Conservation (phyloP, 2,113 vertebrate species). For the Sander lucioperca region DNA sequence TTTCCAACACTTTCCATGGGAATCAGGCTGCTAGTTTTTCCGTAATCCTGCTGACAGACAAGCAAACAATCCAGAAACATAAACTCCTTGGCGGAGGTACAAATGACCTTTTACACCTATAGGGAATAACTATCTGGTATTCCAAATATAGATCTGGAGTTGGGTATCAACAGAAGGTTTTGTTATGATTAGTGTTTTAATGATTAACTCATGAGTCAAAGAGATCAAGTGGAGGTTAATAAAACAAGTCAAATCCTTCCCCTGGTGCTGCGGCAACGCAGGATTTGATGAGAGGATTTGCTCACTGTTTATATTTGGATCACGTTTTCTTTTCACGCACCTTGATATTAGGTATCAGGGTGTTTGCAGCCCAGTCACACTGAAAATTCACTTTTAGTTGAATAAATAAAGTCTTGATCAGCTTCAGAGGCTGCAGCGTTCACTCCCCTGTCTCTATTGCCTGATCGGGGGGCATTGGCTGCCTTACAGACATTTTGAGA, state of each 20-base stretch:
- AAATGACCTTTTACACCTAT: too few relatives aligned
- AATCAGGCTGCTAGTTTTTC: too few relatives aligned
- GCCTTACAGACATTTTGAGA: constrained; percentile 33
- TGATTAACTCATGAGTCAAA: constrained; percentile 27
- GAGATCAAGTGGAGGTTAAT: constrained; percentile 53
- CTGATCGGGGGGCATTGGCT: constrained; percentile 38
- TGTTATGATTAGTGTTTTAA: constrained; percentile 14
- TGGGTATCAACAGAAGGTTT: background rate
- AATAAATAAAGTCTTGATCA: constrained; percentile 66
- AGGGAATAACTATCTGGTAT: background rate
- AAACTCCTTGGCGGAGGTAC: too few relatives aligned
- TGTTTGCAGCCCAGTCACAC: constrained; percentile 60
- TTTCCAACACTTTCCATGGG: too few relatives aligned
- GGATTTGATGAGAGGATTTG: constrained; percentile 53
- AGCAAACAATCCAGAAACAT: too few relatives aligned
- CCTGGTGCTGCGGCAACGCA: background rate
- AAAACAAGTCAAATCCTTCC: constrained; percentile 42
- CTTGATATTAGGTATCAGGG: constrained; percentile 51
- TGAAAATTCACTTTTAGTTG: constrained; percentile 65
- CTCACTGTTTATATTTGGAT: constrained; percentile 50
- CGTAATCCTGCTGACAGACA: too few relatives aligned
- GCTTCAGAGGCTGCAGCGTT: constrained; percentile 30
- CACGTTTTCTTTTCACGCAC: constrained; percentile 49
- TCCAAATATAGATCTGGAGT: background rate
- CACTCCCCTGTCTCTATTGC: constrained; percentile 4